phyloP scores from a whole-genome alignment of 2,888 invertebrate species.

The Helobdella robusta region DNA sequence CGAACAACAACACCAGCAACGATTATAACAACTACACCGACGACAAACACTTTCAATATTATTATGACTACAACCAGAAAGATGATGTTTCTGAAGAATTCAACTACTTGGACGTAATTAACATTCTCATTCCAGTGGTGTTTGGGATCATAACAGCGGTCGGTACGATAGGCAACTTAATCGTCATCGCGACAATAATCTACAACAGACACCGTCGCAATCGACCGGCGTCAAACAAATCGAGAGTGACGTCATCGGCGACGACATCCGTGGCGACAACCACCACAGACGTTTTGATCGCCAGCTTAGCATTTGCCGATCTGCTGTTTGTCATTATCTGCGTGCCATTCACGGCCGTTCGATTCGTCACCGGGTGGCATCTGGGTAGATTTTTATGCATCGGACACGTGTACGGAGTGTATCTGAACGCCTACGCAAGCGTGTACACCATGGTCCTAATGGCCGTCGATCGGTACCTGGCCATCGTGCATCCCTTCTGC shows the following conservation, averaged over 20 bases:
- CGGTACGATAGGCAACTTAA: constrained; percentile 74
- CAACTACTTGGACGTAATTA: constrained; percentile 27
- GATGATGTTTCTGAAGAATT: no score
- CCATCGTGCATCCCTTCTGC: constrained; percentile 82
- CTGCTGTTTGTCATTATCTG: constrained; percentile 82
- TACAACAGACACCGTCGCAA: constrained; percentile 65
- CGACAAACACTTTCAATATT: not conserved
- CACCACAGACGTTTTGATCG: constrained; percentile 80
- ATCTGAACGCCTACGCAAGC: constrained; percentile 82
- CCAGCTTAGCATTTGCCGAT: constrained; percentile 79
- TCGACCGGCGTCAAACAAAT: not conserved
- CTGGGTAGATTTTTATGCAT: constrained; percentile 83
- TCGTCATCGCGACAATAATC: constrained; percentile 79
- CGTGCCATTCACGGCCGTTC: constrained; percentile 83
- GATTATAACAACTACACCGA: not conserved
- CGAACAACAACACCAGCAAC: not conserved
- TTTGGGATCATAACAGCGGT: constrained; percentile 76
- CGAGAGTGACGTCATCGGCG: not conserved
- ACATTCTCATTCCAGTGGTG: constrained; percentile 54
- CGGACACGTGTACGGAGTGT: constrained; percentile 78
- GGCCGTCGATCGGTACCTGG: constrained; percentile 80
- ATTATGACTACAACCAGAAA: no score
- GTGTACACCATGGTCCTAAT: constrained; percentile 86
- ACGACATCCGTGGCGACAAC: constrained; percentile 78
- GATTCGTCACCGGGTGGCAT: constrained; percentile 80